Conservation (phyloP, 2,797 vertebrate species). For the Antrozous pallidus region DNA sequence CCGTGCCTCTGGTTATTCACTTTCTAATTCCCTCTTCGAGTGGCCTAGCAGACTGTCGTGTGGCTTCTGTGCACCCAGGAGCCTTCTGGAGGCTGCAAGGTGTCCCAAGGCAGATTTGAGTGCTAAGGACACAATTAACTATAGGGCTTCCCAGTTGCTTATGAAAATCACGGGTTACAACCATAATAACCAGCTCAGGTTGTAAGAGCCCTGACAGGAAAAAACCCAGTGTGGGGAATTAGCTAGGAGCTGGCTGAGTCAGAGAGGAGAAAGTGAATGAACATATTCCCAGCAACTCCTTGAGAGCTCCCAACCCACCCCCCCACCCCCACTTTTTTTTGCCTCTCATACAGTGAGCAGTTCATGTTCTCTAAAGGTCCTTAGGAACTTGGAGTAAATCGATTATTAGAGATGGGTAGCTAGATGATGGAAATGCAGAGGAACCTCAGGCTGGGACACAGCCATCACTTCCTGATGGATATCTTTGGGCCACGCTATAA, state of each 20-base stretch:
- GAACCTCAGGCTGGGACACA: not conserved
- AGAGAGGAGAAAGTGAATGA: not conserved
- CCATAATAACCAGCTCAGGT: conserved; percentile 47
- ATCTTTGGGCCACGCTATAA: not conserved
- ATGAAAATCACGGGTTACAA: conserved; percentile 39
- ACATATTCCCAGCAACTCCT: not conserved
- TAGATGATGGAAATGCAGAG: too few species aligned
- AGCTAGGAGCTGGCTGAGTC: not conserved
- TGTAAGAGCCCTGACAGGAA: conserved; percentile 24
- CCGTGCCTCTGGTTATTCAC: not conserved
- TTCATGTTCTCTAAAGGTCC: conserved; percentile 4
- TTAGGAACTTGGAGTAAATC: not conserved
- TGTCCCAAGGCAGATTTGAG: conserved; percentile 38
- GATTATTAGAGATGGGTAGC: not conserved
- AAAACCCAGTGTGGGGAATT: conserved; percentile 20
- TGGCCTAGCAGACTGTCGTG: not conserved
- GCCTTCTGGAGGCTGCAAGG: not conserved
- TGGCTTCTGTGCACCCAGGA: not conserved
- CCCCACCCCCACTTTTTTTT: too few species aligned
- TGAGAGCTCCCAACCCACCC: not conserved
- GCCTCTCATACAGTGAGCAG: not conserved
- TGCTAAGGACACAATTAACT: conserved; percentile 27
- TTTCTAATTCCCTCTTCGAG: not conserved
- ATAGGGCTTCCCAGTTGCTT: conserved; percentile 37
- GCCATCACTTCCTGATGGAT: not conserved